Conservation (phyloP, 2,797 vertebrate species). For the Alca torda region DNA sequence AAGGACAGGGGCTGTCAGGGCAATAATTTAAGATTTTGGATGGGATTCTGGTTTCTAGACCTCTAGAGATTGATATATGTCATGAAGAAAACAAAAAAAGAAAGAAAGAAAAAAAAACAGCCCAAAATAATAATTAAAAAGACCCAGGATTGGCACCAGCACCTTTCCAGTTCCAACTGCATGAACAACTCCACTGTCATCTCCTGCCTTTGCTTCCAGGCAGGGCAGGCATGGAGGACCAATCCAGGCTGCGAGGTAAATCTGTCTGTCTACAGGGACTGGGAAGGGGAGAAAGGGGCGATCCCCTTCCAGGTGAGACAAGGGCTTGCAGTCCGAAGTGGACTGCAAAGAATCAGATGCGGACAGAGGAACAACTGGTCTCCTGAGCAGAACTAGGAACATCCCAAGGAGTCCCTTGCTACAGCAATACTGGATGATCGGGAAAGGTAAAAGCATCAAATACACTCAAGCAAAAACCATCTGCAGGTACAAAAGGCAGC, state of each 20-base stretch:
- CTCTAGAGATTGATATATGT: background rate
- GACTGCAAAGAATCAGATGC: background rate
- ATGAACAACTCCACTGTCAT: background rate
- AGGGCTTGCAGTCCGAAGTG: background rate
- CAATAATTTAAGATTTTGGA: background rate
- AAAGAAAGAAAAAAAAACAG: background rate
- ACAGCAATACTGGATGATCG: background rate
- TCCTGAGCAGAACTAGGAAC: background rate
- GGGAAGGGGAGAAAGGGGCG: background rate
- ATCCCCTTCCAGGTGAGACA: background rate
- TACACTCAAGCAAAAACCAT: background rate
- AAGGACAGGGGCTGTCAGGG: fast-evolving
- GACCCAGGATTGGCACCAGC: background rate
- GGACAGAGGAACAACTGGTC: background rate
- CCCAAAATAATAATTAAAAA: background rate
- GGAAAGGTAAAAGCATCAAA: background rate
- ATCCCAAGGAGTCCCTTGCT: background rate
- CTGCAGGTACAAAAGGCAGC: background rate
- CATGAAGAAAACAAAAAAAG: background rate
- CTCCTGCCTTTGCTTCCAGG: background rate
- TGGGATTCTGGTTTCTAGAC: background rate
- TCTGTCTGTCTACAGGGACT: background rate
- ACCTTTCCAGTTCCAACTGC: background rate
- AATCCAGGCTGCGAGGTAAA: fast-evolving
- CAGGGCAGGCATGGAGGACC: background rate